Base-by-base conservation (phyloP, 2,888 invertebrate genomes). In the Drosophila antonietae region DNA sequence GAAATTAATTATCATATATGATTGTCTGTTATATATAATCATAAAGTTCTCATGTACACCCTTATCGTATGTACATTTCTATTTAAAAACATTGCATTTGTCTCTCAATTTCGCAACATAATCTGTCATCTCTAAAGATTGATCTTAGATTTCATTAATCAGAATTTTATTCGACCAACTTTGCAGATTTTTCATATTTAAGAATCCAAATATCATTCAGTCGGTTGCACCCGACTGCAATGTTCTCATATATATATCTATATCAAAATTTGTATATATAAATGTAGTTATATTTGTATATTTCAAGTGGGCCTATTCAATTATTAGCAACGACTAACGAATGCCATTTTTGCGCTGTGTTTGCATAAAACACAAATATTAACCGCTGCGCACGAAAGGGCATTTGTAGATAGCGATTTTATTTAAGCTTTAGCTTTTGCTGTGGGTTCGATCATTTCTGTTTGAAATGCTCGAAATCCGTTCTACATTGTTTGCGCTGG, bases 291-390 rank as follows among this genome's bases (percentile, higher is more conserved):
- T 23, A 0, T 49, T 41, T 58, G 65, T 64, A 28, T 44, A 49
- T 58, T 64, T 70, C 57, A 56, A 55, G 41, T 53, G 75, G 79
- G 67, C 60, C 69, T 89, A 88, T 86, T 82, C 86, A 89, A 89
- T 89, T 86, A 86, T 88, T 79, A 70, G 79, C 78, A 86, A 80
- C 83, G 90, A 83, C 90, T 83, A 90, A 79, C 88, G 72, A 88
- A 89, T 80, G 86, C 71, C 86, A 86, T 80, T 83, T 84, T 76
- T 57, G 60, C 57, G 56, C 57, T 75, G 68, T 82, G 78, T 80
- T 87, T 89, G 89, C 85, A 81, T 86, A 78, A 87, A 81, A 55
- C 61, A 47, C 52, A 53, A 41, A 44, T 67, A 53, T 56, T 68
- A 57, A 56, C 68, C 77, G 47, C 76, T 66, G 70, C 57, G 79